A percentile compares a stretch with the other conserved stretches of the same genome.
Conservation (phyloP, 2,113 vertebrate genomes). For the Ammodytes marinus region DNA sequence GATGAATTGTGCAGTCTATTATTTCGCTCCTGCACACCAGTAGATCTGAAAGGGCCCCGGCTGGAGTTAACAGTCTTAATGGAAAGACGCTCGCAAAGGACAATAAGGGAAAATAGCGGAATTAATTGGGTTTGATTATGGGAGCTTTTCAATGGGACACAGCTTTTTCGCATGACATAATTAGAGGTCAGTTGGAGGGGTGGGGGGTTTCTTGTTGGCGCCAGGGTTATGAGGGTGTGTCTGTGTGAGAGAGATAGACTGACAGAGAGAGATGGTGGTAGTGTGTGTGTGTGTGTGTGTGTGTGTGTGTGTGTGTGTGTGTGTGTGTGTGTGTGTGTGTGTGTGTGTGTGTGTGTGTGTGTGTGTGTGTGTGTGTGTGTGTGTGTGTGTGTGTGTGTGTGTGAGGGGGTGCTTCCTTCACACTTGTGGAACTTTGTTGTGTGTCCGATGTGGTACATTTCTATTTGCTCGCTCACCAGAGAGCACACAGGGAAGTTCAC, state of each 20-base stretch:
- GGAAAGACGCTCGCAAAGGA: conserved; percentile 79
- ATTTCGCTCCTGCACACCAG: conserved; percentile 73
- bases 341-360: neutral
- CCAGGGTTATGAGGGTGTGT: conserved; percentile 81
- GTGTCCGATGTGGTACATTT: conserved; percentile 62
- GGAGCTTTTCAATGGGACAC: conserved; percentile 88
- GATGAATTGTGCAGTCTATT: conserved; percentile 86
- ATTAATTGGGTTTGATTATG: conserved; percentile 92
- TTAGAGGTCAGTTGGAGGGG: conserved; percentile 83
- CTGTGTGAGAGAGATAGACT: conserved; percentile 50
- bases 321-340: too few relatives aligned
- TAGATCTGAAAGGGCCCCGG: conserved; percentile 77
- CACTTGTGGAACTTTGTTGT: conserved; percentile 68
- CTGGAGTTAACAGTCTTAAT: conserved; percentile 85
- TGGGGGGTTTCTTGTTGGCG: conserved; percentile 79
- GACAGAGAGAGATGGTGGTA: neutral
- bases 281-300: neutral
- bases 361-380: neutral
- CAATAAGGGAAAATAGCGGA: conserved; percentile 90
- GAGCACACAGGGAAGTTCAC: conserved; percentile 60
- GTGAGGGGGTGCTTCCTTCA: conserved; percentile 50
- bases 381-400: neutral
- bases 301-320: too few relatives aligned
- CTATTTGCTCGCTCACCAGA: conserved; percentile 60
- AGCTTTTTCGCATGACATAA: conserved; percentile 90